Conservation (phyloP, 2,113 vertebrate species). For the Stomatorhinus ivindoensis region DNA sequence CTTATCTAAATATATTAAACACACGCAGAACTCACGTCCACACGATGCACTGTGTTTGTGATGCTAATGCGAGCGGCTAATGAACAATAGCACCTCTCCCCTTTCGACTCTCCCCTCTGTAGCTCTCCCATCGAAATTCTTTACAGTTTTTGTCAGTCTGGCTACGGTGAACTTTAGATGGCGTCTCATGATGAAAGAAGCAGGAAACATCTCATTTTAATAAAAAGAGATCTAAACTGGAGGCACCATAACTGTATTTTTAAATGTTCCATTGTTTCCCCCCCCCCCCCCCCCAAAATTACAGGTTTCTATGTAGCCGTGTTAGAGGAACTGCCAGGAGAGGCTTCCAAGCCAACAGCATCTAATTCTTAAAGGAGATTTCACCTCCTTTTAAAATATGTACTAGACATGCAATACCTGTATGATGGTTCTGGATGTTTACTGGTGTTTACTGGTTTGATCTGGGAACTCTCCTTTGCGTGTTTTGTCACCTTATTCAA, state of each 20-base stretch:
- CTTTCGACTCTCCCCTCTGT: not conserved
- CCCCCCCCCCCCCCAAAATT: not conserved
- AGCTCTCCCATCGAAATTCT: not conserved
- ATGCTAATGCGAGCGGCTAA: not conserved
- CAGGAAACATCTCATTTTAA: not conserved
- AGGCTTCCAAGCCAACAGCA: not conserved
- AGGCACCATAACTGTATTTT: not conserved
- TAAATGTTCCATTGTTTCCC: not conserved
- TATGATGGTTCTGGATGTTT: not conserved
- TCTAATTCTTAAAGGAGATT: not conserved
- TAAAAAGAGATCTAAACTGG: not conserved
- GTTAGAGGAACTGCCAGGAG: not conserved
- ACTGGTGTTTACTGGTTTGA: not conserved
- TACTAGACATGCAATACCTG: not conserved
- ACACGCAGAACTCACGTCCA: not conserved
- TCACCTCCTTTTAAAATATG: not conserved
- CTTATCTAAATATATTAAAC: not conserved
- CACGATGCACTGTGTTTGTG: not conserved
- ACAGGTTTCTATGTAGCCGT: not conserved
- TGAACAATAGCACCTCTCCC: not conserved
- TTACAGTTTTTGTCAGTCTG: not conserved
- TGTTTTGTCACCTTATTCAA: not conserved
- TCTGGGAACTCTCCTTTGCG: not conserved
- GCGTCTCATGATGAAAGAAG: not conserved
- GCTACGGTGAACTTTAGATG: not conserved